Conservation (phyloP, 2,113 vertebrate genomes). For the Burhinus bistriatus region DNA sequence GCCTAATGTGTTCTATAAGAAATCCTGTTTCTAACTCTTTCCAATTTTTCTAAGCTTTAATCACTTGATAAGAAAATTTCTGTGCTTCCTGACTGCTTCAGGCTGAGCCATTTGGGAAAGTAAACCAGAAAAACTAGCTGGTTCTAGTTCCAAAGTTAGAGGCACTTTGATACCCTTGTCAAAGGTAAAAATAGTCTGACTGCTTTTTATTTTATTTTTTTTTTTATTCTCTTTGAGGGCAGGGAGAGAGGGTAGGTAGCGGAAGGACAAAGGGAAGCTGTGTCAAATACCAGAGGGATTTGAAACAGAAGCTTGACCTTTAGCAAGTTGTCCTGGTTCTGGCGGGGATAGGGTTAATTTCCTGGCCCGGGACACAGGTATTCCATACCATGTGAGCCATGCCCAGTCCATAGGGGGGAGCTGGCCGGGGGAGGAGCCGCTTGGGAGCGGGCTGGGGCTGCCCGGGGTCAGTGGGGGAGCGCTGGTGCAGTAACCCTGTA, state of each 20-base stretch:
- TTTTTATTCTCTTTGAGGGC: fast-evolving
- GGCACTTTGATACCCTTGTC: neutral
- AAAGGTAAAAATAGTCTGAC: neutral
- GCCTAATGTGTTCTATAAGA: neutral
- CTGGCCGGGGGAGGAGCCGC: no score
- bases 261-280: neutral
- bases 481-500: no score
- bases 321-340: neutral
- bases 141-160: neutral
- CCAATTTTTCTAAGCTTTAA: neutral
- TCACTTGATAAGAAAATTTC: neutral
- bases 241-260: fast-evolving
- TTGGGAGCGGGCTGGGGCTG: no score
- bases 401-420: no score
- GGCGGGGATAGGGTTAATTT: no score
- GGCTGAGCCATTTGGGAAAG: neutral
- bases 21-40: neutral
- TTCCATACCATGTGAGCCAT: no score
- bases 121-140: neutral
- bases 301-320: neutral
- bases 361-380: no score
- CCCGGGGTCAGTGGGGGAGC: no score
- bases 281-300: neutral
- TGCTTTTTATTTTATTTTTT: neutral
- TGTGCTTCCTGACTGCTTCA: neutral